Base-by-base conservation (phyloP, 2,797 vertebrate species). In the Chaenodraco wilsoni region DNA sequence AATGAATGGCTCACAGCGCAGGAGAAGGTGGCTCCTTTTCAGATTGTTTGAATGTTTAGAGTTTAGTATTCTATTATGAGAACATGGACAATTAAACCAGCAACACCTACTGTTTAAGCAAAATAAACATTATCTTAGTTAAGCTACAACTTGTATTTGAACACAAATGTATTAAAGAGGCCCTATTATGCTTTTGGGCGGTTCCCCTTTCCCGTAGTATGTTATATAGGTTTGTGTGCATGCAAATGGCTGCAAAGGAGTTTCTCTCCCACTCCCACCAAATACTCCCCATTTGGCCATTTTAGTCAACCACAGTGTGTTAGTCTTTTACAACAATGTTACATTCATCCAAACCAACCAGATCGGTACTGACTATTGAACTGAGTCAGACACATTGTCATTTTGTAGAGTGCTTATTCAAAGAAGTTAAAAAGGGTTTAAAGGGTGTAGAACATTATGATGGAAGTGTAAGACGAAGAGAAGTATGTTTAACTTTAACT, bases 1-100 rank as follows among this genome's bases (percentile, higher is more conserved):
- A 76, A 76, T 74, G 58, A 79, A 37, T 64, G 66, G 65, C 1
- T 37, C 33, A 27, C 27, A 50, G 66, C 2, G 51, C 65, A 60
- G 55, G 52, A 70, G 46, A 70, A 46, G 65, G 54, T 46, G 56
- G 57, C 71, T 65, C 37, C 44, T 74, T 33, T 61, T 57, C 60
- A 58, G 66, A 67, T 60, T 52, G 14, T 12, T 7, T 10, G 17
- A 27, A 63, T 27, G 44, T 61, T 37, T 62, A 37, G 45, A 63
- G 31, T 61, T 70, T 52, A 55, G 27, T 43, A 40, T 56, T 54
- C 19, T 62, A 23, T 52, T 58, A 70, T 59, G 52, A 43, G 23
- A 55, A 10, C n/a, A 21, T 50, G 37, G 73, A n/a, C 41, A 52
- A 74, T 50, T 5, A 15, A 54, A 57, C n/a, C 57, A 41, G 44